Conservation (phyloP, 2,888 invertebrate genomes). For the Imbricaverruca yamaguchii region DNA sequence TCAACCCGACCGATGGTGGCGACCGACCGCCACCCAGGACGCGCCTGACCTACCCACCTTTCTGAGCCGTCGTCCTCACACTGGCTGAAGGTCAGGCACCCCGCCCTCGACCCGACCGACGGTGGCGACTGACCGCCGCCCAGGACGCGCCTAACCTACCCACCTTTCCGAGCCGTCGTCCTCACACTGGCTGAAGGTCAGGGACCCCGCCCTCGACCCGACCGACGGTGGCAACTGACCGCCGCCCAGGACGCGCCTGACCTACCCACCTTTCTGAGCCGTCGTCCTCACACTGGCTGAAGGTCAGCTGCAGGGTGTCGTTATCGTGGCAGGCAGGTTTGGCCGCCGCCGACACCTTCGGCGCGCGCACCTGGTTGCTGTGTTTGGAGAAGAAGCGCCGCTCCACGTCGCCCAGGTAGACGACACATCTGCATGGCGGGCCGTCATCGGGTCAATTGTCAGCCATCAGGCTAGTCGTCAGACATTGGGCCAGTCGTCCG, state of each 20-base stretch:
- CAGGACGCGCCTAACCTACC: background rate
- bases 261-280: constrained; percentile 18
- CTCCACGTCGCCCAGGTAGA: constrained; percentile 85
- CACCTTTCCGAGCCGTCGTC: constrained; percentile 22
- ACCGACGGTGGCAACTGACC: too few species aligned
- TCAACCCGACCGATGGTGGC: constrained; percentile 13
- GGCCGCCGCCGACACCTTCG: background rate
- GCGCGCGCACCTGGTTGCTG: constrained; percentile 48
- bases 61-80: constrained; percentile 22
- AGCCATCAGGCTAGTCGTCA: too few species aligned
- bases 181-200: constrained; percentile 14
- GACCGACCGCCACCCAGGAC: too few species aligned
- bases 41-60: background rate
- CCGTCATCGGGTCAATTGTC: too few species aligned
- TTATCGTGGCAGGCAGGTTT: background rate
- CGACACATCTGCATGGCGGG: constrained; percentile 57
- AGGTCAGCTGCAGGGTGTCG: background rate
- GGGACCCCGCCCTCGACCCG: constrained; percentile 12
- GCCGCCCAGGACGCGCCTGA: too few species aligned
- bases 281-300: constrained; percentile 5
- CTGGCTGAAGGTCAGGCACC: constrained; percentile 1
- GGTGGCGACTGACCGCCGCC: too few species aligned
- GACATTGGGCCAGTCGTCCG: too few species aligned
- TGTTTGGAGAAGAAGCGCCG: constrained; percentile 82
- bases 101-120: constrained; percentile 15